Percentiles rank a stretch among this genome's conserved stretches.
Conservation (phyloP, 64 coral and sea anemone genomes). For the Pocillopora verrucosa region DNA sequence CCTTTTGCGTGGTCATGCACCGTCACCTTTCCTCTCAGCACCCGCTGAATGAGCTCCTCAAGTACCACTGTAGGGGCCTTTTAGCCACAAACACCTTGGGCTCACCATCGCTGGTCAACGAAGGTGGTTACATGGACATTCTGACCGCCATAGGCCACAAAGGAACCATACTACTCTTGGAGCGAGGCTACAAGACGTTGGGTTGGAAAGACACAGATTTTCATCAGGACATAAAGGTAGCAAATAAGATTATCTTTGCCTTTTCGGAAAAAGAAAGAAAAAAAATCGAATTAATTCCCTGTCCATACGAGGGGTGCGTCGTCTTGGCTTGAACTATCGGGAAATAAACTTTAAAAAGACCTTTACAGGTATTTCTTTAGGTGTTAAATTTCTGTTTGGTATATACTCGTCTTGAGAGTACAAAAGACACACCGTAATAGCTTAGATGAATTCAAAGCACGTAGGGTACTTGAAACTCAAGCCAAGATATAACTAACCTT, state of each 20-base stretch:
- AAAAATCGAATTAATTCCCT: too few relatives aligned
- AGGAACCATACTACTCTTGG: slow-evolving; percentile 29
- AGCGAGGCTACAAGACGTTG: slow-evolving; percentile 23
- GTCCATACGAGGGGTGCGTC: background rate
- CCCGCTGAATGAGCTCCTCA: slow-evolving; percentile 39
- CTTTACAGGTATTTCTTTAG: too few relatives aligned
- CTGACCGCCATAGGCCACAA: slow-evolving; percentile 25
- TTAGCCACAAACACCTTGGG: slow-evolving; percentile 49
- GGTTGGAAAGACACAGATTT: slow-evolving; percentile 58
- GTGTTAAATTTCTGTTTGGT: too few relatives aligned
- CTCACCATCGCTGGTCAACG: background rate
- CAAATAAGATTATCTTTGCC: background rate
- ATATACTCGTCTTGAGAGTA: too few relatives aligned
- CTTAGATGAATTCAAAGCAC: too few relatives aligned
- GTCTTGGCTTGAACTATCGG: too few relatives aligned
- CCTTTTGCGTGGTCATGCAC: slow-evolving; percentile 37
- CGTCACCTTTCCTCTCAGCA: slow-evolving; percentile 50
- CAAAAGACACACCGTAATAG: too few relatives aligned
- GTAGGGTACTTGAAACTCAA: too few relatives aligned
- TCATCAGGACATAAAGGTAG: slow-evolving; percentile 18
- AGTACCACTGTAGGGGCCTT: slow-evolving; percentile 59
- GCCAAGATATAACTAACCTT: too few relatives aligned
- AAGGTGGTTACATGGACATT: slow-evolving; percentile 15
- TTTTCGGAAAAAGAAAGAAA: background rate
- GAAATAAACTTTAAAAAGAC: too few relatives aligned